These are phyloP conservation scores for Litoditis marina DNA, from an alignment of 2,888 invertebrate genomes.

Conservation along the genomic window DNA sequence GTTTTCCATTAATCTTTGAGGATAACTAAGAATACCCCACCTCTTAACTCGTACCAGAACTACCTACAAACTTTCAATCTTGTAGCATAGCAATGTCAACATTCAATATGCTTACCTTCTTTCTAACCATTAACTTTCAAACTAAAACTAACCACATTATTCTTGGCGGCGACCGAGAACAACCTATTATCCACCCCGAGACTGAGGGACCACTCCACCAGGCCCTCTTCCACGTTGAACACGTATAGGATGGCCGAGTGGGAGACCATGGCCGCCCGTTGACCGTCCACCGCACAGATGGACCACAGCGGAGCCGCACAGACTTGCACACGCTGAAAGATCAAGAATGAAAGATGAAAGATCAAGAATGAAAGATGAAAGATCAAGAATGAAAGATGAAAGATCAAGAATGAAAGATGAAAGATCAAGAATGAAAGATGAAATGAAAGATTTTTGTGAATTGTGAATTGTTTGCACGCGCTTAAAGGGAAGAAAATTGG, in stretches of 20 bases:
- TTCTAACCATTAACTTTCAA: not conserved
- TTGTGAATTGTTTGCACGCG: not conserved
- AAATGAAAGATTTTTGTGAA: not conserved
- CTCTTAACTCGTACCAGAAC: too few relatives aligned
- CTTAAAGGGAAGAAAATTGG: too few relatives aligned
- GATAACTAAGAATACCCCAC: not conserved
- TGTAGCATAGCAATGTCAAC: not conserved
- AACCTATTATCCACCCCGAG: constrained; percentile 46
- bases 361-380: too few relatives aligned
- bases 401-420: too few relatives aligned
- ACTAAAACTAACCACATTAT: constrained; percentile 14
- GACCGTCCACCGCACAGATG: constrained; percentile 13
- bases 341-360: too few relatives aligned
- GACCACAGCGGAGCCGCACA: constrained; percentile 47
- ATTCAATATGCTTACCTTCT: not conserved
- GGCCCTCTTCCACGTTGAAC: constrained; percentile 35
- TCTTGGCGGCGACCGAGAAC: constrained; percentile 29
- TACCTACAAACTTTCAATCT: too few relatives aligned
- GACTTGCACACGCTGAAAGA: constrained; percentile 44
- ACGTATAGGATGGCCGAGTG: constrained; percentile 31
- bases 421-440: too few relatives aligned
- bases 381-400: too few relatives aligned
- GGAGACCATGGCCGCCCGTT: constrained; percentile 22
- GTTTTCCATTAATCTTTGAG: too few relatives aligned
- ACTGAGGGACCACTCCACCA: constrained; percentile 30